Evolutionary conservation across 1,140 invertebrate genomes (phyloP), one percentile per base, ranked within the genome.

Genomic region (Elysia chlorotica): DNA sequence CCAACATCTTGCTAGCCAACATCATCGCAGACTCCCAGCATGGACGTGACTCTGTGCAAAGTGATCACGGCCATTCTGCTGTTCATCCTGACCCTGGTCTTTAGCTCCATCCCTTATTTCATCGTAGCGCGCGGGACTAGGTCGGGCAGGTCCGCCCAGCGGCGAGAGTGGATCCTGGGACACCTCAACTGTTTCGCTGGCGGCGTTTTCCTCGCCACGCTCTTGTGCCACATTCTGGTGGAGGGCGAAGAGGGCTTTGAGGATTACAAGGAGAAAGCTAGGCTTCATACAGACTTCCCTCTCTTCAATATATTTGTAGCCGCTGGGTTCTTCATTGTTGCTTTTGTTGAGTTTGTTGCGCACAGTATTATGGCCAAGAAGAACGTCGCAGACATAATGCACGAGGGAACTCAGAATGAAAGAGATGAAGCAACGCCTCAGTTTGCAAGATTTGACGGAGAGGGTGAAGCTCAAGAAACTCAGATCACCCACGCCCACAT

Each of bases 131-230:
- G 66, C 25, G 35, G 74, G 5, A 14, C 62, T 33, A 33, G 56
- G 30, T 53, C 41, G 17, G 21, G 48, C 21, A 23, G 28, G 3
- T 56, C 41, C 28, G 19, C 35, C 6, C 31, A 53, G 1, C 35
- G 71, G 17, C 38, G 62, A n/a, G 53, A 75, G 19, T 62, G 48
- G 0, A 69, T 74, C 23, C 37, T 83, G 0, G 68, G 65, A 25
- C 70, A 74, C 41, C 62, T 82, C 35, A 84, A 83, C 75, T 82
- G 90, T 76, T 90, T 90, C 78, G 88, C 89, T 54, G 89, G 89
- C 10, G 90, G 90, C 31, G 89, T 91, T 48, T 91, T 91, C 76
- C 81, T 91, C 14, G 88, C 82, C 6, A 89, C 89, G 28, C 89
- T 89, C 65, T 82, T 90, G n/a, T 80, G 90, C 0, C 88, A 90